A percentile compares a stretch with the other conserved stretches of the same genome.
These are phyloP conservation scores for Falco rusticolus DNA, from an alignment of 2,797 vertebrate genomes.

Conservation along the genomic window DNA sequence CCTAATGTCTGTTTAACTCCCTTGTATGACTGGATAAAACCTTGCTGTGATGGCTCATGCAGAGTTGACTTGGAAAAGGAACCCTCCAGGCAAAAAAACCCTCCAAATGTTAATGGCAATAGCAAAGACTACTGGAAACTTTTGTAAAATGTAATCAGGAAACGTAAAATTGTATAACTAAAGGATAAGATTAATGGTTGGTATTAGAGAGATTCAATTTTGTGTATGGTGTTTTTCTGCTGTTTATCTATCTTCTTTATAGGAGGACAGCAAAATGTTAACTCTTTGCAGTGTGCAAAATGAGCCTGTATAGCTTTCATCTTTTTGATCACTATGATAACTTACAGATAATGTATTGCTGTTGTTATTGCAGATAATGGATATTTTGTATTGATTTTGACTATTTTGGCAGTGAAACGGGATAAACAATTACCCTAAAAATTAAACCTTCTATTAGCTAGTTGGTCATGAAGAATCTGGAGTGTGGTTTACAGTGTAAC, in stretches of 20 bases:
- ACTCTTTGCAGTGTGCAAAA: neutral
- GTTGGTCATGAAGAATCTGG: neutral
- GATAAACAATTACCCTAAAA: neutral
- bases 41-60: neutral
- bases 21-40: neutral
- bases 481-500: neutral
- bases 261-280: neutral
- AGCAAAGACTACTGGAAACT: neutral
- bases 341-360: neutral
- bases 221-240: neutral
- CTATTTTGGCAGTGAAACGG: neutral
- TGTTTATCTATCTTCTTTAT: neutral
- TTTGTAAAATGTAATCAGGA: neutral
- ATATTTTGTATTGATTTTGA: neutral
- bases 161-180: neutral
- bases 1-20: neutral
- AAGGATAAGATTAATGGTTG: neutral
- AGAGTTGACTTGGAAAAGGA: neutral
- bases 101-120: neutral
- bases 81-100: neutral
- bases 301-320: neutral
- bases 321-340: neutral
- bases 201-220: neutral
- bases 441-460: neutral
- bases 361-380: neutral